phyloP scores from a whole-genome alignment of 2,797 vertebrate species.

The Lophotriccus pileatus region DNA sequence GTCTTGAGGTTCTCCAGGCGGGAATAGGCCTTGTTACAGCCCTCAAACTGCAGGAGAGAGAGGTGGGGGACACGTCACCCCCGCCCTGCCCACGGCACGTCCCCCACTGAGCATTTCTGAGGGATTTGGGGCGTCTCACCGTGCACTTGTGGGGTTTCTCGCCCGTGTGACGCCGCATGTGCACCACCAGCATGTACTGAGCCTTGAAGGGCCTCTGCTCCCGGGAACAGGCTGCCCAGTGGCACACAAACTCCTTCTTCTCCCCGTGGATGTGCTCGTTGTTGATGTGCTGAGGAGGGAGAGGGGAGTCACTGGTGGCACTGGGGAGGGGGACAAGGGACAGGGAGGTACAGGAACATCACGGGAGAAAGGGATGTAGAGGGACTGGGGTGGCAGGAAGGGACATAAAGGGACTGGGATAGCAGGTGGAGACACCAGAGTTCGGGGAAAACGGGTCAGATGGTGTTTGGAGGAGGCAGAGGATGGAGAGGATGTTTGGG shows the following conservation, averaged over 20 bases:
- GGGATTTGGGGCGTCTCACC: conserved; percentile 28
- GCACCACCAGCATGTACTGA: conserved; percentile 98
- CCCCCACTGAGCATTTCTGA: rapidly evolving
- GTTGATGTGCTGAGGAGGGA: conserved; percentile 89
- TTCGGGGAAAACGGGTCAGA: neutral
- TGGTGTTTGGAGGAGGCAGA: neutral
- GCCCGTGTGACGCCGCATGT: conserved; percentile 96
- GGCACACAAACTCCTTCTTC: conserved; percentile 99
- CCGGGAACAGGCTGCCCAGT: conserved; percentile 93
- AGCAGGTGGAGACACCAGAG: neutral
- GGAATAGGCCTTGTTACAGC: conserved; percentile 97
- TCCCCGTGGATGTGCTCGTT: conserved; percentile 98
- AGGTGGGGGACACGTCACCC: neutral
- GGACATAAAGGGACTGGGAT: neutral
- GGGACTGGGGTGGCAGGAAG: neutral
- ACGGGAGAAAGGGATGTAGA: rapidly evolving
- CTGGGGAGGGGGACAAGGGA: neutral
- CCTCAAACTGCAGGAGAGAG: conserved; percentile 84
- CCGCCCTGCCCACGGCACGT: rapidly evolving
- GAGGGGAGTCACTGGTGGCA: neutral
- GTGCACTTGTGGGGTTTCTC: conserved; percentile 99
- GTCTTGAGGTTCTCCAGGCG: conserved; percentile 98
- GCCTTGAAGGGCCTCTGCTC: conserved; percentile 98
- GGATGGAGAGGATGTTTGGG: neutral
- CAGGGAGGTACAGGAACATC: neutral